phyloP scores from a whole-genome alignment of 2,888 invertebrate species.

The Melieria crassipennis region DNA sequence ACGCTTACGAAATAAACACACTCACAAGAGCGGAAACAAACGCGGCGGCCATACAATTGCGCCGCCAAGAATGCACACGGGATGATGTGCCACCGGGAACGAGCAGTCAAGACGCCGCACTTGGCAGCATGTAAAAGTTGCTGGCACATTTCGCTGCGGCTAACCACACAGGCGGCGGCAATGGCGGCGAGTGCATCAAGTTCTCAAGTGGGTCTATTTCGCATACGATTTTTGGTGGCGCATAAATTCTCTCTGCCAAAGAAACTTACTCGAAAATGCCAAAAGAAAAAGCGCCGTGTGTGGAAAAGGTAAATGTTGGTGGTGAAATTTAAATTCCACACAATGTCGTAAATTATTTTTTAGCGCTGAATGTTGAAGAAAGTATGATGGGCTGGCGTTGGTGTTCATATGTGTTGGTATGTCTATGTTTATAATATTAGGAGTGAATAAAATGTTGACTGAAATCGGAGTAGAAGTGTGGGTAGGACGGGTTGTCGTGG shows the following conservation, averaged over 20 bases:
- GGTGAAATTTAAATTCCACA: constrained; percentile 22
- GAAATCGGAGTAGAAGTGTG: too few relatives aligned
- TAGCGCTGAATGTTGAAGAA: neutral
- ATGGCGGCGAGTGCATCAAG: too few relatives aligned
- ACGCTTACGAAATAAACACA: constrained; percentile 55
- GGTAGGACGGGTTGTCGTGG: too few relatives aligned
- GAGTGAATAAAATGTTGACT: too few relatives aligned
- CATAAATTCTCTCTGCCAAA: constrained; percentile 16
- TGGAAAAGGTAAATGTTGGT: neutral
- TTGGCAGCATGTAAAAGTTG: too few relatives aligned
- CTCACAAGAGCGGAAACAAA: neutral
- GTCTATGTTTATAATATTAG: too few relatives aligned
- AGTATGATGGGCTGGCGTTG: too few relatives aligned
- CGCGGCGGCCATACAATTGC: neutral
- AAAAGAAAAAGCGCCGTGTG: too few relatives aligned
- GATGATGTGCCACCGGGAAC: neutral
- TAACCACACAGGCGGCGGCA: too few relatives aligned
- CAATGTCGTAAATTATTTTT: constrained; percentile 33
- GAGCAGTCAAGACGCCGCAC: neutral
- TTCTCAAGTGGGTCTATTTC: neutral
- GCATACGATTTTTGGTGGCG: constrained; percentile 18
- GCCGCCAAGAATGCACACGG: neutral
- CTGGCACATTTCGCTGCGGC: too few relatives aligned
- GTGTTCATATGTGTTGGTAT: too few relatives aligned
- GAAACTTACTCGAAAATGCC: too few relatives aligned